Evolutionary conservation across 2,113 vertebrate species (phyloP), one percentile per base, ranked within the genome.

Genomic region (Pungitius pungitius): DNA sequence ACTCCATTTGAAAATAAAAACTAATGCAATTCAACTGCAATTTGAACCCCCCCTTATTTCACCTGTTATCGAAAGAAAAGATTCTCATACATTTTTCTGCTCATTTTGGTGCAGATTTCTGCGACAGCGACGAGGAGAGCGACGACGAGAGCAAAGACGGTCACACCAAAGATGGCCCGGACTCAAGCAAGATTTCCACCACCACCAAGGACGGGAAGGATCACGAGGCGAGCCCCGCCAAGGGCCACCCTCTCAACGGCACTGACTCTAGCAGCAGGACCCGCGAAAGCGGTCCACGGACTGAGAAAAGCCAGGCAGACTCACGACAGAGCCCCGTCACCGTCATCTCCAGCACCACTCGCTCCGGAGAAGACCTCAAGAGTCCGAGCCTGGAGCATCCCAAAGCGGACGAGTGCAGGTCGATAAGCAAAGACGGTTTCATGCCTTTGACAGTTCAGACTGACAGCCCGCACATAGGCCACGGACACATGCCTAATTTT

Each of bases 61-160:
- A 69, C 51, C 37, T 75, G 22, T 56, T 30, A 30, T 30, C 33
- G 5, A 2, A 14, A 52, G 26, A 69, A 37, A 68, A 30, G 33
- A 83, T 54, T 54, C 22, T 24, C 17, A 17, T 17, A 43, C 62
- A 2, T 8, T 42, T 6, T 9, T 1, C 57, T 67, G 12, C 18
- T 66, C 39, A 7, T 22, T 37, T 20, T 83, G 10, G 9, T 35
- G 5, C 80, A 99, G 97, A 97, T 88, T 93, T 95, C 82, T 97
- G 96, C 7, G 95, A 96, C 89, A 99, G 96, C 77, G 97, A 98
- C 8, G 97, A 95, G 2, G 97, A 99, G 71, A 99, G 97, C 80
- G 98, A 99, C 22, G 94, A 97, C 0, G 98, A 99, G 71, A 96
- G 96, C 70, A 98, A 98, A 88, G 97, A 98, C 30, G 96, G 91